Conservation (phyloP, 2,113 vertebrate genomes). For the Saccopteryx bilineata region DNA sequence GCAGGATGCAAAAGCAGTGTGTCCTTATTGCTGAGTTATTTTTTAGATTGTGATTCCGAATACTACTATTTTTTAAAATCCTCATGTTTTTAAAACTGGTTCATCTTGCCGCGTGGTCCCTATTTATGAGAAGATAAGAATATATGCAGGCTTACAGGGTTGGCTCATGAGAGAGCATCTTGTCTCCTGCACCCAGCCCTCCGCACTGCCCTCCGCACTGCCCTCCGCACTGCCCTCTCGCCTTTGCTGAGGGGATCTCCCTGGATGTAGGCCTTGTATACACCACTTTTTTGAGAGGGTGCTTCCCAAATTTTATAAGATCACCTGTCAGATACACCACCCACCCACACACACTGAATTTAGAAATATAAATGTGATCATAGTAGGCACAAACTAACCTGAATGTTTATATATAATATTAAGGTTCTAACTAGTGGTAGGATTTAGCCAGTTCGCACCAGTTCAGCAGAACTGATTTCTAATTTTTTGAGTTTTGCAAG, state of each 20-base stretch:
- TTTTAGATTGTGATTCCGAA: constrained; percentile 53
- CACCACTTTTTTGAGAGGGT: background rate
- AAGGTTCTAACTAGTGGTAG: background rate
- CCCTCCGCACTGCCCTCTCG: background rate
- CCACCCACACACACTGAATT: background rate
- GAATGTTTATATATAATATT: background rate
- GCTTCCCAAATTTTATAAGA: background rate
- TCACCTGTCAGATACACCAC: background rate
- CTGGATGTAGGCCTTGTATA: background rate
- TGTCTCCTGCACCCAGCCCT: background rate
- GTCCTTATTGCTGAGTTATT: background rate
- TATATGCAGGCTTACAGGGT: background rate
- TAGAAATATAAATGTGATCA: constrained; percentile 23
- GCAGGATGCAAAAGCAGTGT: background rate
- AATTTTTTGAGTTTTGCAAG: too few species aligned
- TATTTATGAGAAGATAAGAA: background rate
- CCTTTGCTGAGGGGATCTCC: background rate
- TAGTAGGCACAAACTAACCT: background rate
- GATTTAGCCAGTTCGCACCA: too few species aligned
- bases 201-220: background rate
- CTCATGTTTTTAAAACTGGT: constrained; percentile 20
- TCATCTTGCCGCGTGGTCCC: background rate
- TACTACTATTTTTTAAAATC: background rate
- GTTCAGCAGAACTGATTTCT: too few species aligned
- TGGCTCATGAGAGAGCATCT: background rate